Evolutionary conservation across 2,797 vertebrate genomes (phyloP).

Genomic region (Protosalanx chinensis): DNA sequence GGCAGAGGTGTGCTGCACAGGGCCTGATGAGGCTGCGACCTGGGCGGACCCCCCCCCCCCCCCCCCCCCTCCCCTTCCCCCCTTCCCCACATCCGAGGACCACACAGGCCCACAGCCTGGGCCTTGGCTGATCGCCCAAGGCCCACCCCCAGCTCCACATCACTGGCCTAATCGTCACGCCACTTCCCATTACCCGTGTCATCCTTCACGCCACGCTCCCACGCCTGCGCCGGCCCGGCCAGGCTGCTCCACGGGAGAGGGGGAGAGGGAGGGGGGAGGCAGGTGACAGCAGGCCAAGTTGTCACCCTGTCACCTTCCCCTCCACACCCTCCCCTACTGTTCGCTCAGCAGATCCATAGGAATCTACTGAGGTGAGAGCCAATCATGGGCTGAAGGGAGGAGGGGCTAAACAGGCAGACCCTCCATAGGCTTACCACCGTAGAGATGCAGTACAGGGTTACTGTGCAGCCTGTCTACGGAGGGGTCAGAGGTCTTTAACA

Average conservation of each 20-base stretch:
- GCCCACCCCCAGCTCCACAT: slow-evolving; percentile 58
- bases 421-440: slow-evolving; percentile 25
- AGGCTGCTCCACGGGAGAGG: slow-evolving; percentile 59
- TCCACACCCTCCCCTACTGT: neutral
- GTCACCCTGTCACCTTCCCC: slow-evolving; percentile 15
- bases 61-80: neutral
- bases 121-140: slow-evolving; percentile 43
- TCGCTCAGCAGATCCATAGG: neutral
- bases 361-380: neutral
- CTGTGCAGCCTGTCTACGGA: no score
- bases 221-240: slow-evolving; percentile 39
- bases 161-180: slow-evolving; percentile 66
- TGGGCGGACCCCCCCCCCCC: no score
- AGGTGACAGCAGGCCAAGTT: slow-evolving; percentile 32
- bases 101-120: slow-evolving; percentile 3
- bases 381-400: no score
- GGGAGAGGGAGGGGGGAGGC: slow-evolving; percentile 26
- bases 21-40: slow-evolving; percentile 23
- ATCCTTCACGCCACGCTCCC: slow-evolving; percentile 65
- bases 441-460: slow-evolving; percentile 1
- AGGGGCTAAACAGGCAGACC: neutral
- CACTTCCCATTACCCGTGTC: slow-evolving; percentile 73
- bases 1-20: slow-evolving; percentile 17
- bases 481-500: no score
- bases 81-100: neutral